phyloP scores from a whole-genome alignment of 2,797 vertebrate genomes.

The Erpetoichthys calabaricus region DNA sequence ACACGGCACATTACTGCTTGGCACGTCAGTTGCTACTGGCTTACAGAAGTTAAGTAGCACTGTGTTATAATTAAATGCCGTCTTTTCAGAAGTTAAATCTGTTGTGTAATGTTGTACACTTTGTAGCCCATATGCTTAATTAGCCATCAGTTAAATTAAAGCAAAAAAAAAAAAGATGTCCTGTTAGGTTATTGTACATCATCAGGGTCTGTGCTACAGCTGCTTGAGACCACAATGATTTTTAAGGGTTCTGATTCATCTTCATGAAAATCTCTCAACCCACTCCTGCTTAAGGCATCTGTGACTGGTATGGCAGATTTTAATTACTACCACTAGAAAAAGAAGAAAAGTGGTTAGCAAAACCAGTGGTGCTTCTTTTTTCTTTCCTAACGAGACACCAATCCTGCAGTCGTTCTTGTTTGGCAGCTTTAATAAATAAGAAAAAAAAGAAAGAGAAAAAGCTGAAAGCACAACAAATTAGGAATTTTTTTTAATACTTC shows the following conservation, averaged over 20 bases:
- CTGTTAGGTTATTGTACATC: neutral
- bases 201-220: neutral
- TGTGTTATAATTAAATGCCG: too few relatives aligned
- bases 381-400: too few relatives aligned
- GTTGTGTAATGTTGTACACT: neutral
- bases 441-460: too few relatives aligned
- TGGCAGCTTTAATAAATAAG: too few relatives aligned
- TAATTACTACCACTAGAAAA: conserved; percentile 9
- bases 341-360: neutral
- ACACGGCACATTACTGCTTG: too few relatives aligned
- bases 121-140: neutral
- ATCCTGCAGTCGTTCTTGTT: too few relatives aligned
- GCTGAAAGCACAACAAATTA: too few relatives aligned
- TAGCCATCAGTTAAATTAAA: neutral
- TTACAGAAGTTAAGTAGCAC: too few relatives aligned
- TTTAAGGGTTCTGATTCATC: neutral
- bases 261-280: conserved; percentile 4
- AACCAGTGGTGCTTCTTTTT: too few relatives aligned
- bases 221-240: neutral
- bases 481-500: too few relatives aligned
- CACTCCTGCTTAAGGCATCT: conserved; percentile 2
- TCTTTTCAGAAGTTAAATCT: too few relatives aligned
- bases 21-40: too few relatives aligned
- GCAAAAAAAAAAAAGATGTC: neutral
- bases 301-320: neutral